Conservation (phyloP, 2,888 invertebrate genomes). For the Quadroppia sp. region DNA sequence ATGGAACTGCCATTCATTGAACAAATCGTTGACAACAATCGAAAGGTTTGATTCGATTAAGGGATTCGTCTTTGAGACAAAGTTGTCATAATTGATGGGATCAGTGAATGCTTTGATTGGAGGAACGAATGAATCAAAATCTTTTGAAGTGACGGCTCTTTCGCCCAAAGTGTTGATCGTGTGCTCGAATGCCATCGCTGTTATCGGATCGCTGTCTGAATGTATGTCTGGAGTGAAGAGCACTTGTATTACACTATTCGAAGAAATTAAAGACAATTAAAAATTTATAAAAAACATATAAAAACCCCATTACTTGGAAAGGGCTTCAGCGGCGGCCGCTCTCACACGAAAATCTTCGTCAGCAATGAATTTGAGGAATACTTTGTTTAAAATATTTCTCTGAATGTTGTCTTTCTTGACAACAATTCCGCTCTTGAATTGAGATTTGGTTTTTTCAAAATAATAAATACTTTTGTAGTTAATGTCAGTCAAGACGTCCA, state of each 20-base stretch:
- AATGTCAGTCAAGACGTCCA: conserved; percentile 62
- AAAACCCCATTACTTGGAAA: neutral
- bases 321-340: conserved; percentile 26
- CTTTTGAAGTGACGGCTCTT: neutral
- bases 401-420: conserved; percentile 56
- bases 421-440: conserved; percentile 45
- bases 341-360: conserved; percentile 43
- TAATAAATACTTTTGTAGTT: conserved; percentile 61
- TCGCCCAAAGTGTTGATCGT: conserved; percentile 10
- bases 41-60: conserved; percentile 20
- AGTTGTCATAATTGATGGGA: neutral
- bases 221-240: conserved; percentile 17
- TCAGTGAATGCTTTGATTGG: conserved; percentile 8
- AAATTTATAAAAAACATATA: neutral
- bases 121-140: conserved; percentile 35
- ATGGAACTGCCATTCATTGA: neutral
- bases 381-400: conserved; percentile 60
- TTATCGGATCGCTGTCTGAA: conserved; percentile 36
- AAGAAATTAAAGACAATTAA: neutral
- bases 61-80: neutral
- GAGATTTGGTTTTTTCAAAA: conserved; percentile 52
- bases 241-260: conserved; percentile 12
- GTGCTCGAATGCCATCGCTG: neutral
- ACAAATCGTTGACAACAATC: neutral
- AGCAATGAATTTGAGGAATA: conserved; percentile 60